A percentile compares a stretch with the other conserved stretches of the same genome.
Evolutionary conservation across 2,888 invertebrate species (phyloP).

Genomic region (Dexiosoma caninum): DNA sequence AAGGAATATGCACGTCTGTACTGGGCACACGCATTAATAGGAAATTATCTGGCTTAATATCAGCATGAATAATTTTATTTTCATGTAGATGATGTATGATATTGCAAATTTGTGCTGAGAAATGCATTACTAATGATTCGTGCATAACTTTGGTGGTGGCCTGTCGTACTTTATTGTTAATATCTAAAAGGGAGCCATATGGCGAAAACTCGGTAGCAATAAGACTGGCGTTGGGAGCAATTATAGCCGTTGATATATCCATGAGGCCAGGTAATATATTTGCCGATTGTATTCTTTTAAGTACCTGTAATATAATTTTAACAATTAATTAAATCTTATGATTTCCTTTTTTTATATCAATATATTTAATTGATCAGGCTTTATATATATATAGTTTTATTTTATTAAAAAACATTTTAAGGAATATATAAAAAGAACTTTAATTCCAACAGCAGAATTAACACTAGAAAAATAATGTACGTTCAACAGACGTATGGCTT

Average conservation of each 20-base stretch:
- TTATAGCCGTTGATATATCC: conserved; percentile 87
- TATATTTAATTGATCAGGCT: too few species aligned
- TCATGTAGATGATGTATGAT: conserved; percentile 91
- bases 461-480: too few species aligned
- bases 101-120: conserved; percentile 90
- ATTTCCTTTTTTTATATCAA: too few species aligned
- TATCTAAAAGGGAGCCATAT: conserved; percentile 89
- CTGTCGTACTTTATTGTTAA: conserved; percentile 86
- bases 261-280: conserved; percentile 83
- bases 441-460: too few species aligned
- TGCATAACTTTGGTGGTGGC: conserved; percentile 86
- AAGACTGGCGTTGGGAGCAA: conserved; percentile 89
- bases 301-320: conserved; percentile 68
- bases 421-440: too few species aligned
- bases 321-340: too few species aligned
- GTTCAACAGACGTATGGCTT: too few species aligned
- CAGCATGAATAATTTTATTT: conserved; percentile 94
- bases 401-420: too few species aligned
- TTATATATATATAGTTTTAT: too few species aligned
- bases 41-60: conserved; percentile 97
- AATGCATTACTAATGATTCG: conserved; percentile 86
- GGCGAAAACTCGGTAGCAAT: conserved; percentile 90
- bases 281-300: conserved; percentile 79
- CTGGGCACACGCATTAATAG: conserved; percentile 85
- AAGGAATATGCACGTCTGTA: conserved; percentile 83